These are phyloP conservation scores for Eupeodes latifasciatus DNA, from an alignment of 2,888 invertebrate species.

Conservation along the genomic window DNA sequence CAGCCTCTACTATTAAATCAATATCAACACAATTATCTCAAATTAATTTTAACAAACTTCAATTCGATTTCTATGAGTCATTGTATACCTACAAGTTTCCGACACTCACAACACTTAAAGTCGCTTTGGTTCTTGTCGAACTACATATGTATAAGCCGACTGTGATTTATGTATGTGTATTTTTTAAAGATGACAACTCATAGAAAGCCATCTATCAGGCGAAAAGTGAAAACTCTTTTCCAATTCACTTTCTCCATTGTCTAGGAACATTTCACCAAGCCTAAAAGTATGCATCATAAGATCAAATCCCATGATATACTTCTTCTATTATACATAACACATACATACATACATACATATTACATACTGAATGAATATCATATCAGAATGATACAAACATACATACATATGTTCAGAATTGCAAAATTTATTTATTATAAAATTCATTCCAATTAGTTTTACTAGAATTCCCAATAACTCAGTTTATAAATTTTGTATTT, in stretches of 20 bases:
- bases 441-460: constrained; percentile 30
- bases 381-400: too few relatives aligned
- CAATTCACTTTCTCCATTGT: constrained; percentile 47
- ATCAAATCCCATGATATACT: background rate
- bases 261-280: background rate
- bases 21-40: too few relatives aligned
- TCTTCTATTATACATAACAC: background rate
- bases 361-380: background rate
- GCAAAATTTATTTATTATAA: constrained; percentile 31
- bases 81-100: too few relatives aligned
- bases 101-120: too few relatives aligned
- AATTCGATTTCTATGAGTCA: too few relatives aligned
- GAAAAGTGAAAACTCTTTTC: constrained; percentile 47
- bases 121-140: too few relatives aligned
- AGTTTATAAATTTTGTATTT: background rate
- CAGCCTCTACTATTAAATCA: too few relatives aligned
- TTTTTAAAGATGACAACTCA: background rate
- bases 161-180: too few relatives aligned
- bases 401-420: too few relatives aligned
- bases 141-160: too few relatives aligned
- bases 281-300: constrained; percentile 54
- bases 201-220: constrained; percentile 51
- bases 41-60: too few relatives aligned
- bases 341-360: too few relatives aligned
- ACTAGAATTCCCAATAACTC: constrained; percentile 25